These are phyloP conservation scores for Sylvietta virens DNA, from an alignment of 2,113 vertebrate genomes.

Conservation along the genomic window DNA sequence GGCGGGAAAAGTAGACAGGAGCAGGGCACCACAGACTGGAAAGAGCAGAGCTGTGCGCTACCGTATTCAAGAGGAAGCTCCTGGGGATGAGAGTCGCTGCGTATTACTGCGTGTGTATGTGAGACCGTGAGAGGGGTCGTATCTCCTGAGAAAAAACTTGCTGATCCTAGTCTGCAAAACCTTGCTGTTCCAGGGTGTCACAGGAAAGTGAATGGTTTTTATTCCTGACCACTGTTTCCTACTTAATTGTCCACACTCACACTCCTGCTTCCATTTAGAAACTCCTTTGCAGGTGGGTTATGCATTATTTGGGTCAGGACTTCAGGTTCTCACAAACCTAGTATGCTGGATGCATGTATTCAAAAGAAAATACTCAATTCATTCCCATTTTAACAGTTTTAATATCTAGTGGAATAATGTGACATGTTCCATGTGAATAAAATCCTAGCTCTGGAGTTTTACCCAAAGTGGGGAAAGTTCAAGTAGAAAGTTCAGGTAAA, in stretches of 20 bases:
- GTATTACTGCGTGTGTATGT: background rate
- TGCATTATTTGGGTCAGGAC: background rate
- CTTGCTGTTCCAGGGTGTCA: background rate
- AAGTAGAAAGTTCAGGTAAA: background rate
- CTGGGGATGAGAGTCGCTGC: background rate
- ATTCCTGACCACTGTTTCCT: background rate
- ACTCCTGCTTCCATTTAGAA: background rate
- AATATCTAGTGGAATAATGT: background rate
- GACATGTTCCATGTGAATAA: background rate
- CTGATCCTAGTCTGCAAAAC: background rate
- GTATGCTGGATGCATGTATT: background rate
- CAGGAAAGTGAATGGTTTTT: background rate
- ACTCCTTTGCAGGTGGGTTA: background rate
- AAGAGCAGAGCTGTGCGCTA: rapidly evolving
- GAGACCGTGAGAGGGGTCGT: background rate
- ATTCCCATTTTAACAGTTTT: background rate
- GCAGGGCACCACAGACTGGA: background rate
- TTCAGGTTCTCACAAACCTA: background rate
- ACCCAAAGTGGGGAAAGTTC: background rate
- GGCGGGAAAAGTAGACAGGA: background rate
- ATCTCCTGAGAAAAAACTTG: background rate
- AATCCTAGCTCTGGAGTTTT: background rate
- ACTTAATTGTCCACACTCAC: background rate
- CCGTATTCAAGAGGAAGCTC: background rate
- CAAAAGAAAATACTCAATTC: background rate